phyloP scores from a whole-genome alignment of 2,797 vertebrate genomes.

The Hypotaenidia okinawae region DNA sequence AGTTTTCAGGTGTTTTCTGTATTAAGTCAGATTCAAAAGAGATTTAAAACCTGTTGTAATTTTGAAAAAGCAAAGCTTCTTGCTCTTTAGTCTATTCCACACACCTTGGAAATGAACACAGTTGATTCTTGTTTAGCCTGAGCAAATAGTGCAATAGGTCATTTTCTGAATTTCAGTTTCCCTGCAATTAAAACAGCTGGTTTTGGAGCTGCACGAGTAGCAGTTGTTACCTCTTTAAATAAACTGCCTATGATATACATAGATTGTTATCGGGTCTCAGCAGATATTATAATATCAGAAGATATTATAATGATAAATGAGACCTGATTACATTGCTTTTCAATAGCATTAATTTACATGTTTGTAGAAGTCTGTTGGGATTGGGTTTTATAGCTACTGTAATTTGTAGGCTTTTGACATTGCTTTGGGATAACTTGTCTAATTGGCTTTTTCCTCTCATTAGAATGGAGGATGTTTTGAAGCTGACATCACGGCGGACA shows the following conservation, averaged over 20 bases:
- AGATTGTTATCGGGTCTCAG: slow-evolving; percentile 67
- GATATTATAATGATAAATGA: slow-evolving; percentile 79
- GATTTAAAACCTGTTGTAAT: slow-evolving; percentile 39
- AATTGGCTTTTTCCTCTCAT: slow-evolving; percentile 69
- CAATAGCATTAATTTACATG: slow-evolving; percentile 80
- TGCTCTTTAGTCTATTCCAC: slow-evolving; percentile 39
- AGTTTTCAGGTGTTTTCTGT: background rate
- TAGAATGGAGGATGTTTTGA: slow-evolving; percentile 65
- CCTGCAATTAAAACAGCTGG: slow-evolving; percentile 67
- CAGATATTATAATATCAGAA: slow-evolving; percentile 75
- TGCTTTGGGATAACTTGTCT: slow-evolving; percentile 72
- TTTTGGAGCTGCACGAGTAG: slow-evolving; percentile 55
- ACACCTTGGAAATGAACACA: background rate
- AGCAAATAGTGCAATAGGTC: slow-evolving; percentile 49
- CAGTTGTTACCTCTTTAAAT: slow-evolving; percentile 69
- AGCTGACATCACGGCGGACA: slow-evolving; percentile 60
- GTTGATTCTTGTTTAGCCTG: slow-evolving; percentile 26
- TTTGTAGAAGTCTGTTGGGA: slow-evolving; percentile 78
- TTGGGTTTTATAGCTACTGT: slow-evolving; percentile 68
- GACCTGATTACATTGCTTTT: slow-evolving; percentile 79
- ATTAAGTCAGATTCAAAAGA: slow-evolving; percentile 40
- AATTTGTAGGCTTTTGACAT: slow-evolving; percentile 74
- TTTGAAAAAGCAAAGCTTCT: slow-evolving; percentile 46
- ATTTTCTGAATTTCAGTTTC: slow-evolving; percentile 54
- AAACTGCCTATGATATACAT: slow-evolving; percentile 63